These are phyloP conservation scores for Synanceia verrucosa DNA, from an alignment of 2,797 vertebrate genomes.

Conservation along the genomic window DNA sequence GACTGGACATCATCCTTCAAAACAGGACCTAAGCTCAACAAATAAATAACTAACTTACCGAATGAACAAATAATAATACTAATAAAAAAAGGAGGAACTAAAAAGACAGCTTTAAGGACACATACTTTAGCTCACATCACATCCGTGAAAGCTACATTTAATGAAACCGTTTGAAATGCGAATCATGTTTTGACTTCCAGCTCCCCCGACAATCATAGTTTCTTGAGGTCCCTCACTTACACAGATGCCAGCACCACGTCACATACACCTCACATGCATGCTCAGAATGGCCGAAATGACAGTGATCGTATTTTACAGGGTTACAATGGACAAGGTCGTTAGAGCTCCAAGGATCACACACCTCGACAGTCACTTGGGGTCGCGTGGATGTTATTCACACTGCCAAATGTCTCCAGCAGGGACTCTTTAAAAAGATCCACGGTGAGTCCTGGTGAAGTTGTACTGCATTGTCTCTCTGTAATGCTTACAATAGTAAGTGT, in stretches of 20 bases:
- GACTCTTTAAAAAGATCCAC: conserved; percentile 66
- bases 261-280: conserved; percentile 87
- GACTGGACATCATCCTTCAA: conserved; percentile 48
- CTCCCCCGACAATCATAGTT: conserved; percentile 81
- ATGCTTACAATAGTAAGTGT: conserved; percentile 78
- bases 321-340: conserved; percentile 80
- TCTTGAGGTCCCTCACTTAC: conserved; percentile 83
- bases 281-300: conserved; percentile 88
- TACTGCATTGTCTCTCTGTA: conserved; percentile 70
- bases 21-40: conserved; percentile 42
- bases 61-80: conserved; percentile 41
- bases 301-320: conserved; percentile 87
- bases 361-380: conserved; percentile 89
- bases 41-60: conserved; percentile 48
- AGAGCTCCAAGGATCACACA: conserved; percentile 84
- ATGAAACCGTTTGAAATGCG: conserved; percentile 66
- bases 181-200: conserved; percentile 70
- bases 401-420: conserved; percentile 70
- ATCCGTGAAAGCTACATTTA: conserved; percentile 72
- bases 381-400: conserved; percentile 85
- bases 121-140: conserved; percentile 64
- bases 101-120: conserved; percentile 62
- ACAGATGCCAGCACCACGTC: conserved; percentile 85
- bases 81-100: conserved; percentile 39
- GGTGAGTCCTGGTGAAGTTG: conserved; percentile 56